A percentile compares a stretch with the other conserved stretches of the same genome.
These are phyloP conservation scores for Pleuronectes platessa DNA, from an alignment of 2,113 vertebrate species.

Conservation along the genomic window DNA sequence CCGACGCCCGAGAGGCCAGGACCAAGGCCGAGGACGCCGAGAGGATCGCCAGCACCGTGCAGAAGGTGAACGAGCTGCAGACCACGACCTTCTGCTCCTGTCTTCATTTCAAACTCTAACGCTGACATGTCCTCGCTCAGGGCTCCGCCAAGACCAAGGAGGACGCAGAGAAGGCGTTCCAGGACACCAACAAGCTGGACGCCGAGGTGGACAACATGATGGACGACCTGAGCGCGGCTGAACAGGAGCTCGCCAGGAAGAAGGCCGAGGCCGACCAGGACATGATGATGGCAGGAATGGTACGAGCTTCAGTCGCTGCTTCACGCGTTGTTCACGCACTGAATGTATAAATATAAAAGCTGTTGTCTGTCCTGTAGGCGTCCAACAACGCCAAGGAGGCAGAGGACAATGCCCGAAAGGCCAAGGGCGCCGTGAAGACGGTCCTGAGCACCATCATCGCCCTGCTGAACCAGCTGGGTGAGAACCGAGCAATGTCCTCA, in stretches of 20 bases:
- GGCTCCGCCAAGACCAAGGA: slow-evolving; percentile 88
- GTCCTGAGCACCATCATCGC: slow-evolving; percentile 87
- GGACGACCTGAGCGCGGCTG: slow-evolving; percentile 87
- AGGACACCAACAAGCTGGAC: slow-evolving; percentile 88
- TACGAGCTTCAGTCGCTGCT: slow-evolving; percentile 35
- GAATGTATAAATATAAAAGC: no score
- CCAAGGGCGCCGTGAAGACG: slow-evolving; percentile 90
- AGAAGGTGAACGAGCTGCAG: slow-evolving; percentile 82
- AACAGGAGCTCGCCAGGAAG: slow-evolving; percentile 87
- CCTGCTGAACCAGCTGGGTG: slow-evolving; percentile 91
- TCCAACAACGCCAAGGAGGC: slow-evolving; percentile 93
- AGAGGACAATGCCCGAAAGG: slow-evolving; percentile 93
- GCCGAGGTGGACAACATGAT: slow-evolving; percentile 88
- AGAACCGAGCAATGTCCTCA: slow-evolving; percentile 4
- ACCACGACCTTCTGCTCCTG: accelerated
- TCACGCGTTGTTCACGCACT: no score
- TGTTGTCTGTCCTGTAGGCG: slow-evolving; percentile 78
- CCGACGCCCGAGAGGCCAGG: slow-evolving; percentile 90
- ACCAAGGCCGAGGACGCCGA: slow-evolving; percentile 89
- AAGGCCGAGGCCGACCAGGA: slow-evolving; percentile 89
- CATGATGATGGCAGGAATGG: slow-evolving; percentile 96
- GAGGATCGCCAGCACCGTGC: slow-evolving; percentile 87
- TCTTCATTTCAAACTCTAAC: neutral
- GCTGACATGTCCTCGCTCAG: slow-evolving; percentile 66
- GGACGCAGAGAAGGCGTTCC: slow-evolving; percentile 89